Evolutionary conservation across 2,888 invertebrate species (phyloP).

Genomic region (Fabriciana adippe): DNA sequence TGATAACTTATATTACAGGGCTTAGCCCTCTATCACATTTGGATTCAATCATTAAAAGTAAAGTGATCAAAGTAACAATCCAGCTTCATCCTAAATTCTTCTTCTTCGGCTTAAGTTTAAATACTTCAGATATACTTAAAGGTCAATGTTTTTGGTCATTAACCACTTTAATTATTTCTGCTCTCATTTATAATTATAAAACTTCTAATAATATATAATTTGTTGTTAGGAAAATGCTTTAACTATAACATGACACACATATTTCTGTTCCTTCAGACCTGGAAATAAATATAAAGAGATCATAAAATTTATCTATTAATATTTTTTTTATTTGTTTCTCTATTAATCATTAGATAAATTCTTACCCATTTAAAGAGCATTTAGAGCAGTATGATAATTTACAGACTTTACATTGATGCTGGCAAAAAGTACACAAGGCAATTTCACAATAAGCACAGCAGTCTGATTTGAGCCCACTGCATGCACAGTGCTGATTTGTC

Average conservation of each 20-base stretch:
- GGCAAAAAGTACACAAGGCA: constrained; percentile 55
- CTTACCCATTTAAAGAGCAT: constrained; percentile 63
- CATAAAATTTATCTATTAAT: neutral
- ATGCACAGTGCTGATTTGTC: constrained; percentile 46
- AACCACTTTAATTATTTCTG: neutral
- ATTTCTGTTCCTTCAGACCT: constrained; percentile 63
- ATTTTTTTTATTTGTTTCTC: neutral
- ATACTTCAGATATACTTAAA: too few relatives aligned
- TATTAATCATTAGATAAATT: neutral
- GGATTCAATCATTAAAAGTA: neutral
- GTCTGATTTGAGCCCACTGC: constrained; percentile 46
- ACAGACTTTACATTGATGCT: constrained; percentile 54
- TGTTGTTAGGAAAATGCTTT: neutral
- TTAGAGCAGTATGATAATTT: constrained; percentile 52
- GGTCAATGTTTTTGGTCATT: neutral
- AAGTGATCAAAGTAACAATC: neutral
- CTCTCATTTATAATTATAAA: neutral
- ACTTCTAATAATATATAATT: neutral
- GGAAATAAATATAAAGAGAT: constrained; percentile 48
- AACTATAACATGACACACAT: constrained; percentile 69
- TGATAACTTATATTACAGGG: neutral
- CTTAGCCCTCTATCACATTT: constrained; percentile 12
- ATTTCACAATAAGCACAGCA: constrained; percentile 66
- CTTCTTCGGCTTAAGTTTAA: too few relatives aligned
- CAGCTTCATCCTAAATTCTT: too few relatives aligned